These are phyloP conservation scores for Eudyptes chrysolophus DNA, from an alignment of 2,113 vertebrate genomes.

Conservation along the genomic window DNA sequence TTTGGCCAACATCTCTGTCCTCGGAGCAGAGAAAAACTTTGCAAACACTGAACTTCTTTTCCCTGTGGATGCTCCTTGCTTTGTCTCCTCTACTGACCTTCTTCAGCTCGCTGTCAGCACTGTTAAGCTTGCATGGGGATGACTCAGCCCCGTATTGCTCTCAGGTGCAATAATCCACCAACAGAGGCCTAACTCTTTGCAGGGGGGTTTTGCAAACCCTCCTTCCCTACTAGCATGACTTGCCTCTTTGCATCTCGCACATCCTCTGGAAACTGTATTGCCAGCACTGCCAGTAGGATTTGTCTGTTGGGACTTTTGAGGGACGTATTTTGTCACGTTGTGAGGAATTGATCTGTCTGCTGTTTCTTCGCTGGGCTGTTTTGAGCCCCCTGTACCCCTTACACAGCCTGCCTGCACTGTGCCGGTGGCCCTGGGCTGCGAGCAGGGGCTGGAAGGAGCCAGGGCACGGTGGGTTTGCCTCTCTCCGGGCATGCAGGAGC, in stretches of 20 bases:
- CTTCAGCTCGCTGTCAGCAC: not conserved
- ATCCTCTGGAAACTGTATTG: not conserved
- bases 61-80: not conserved
- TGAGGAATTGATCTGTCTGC: not conserved
- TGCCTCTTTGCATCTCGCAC: not conserved
- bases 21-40: not conserved
- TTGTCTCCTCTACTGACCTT: not conserved
- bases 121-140: not conserved
- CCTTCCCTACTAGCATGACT: not conserved
- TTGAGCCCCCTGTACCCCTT: not conserved
- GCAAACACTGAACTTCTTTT: not conserved
- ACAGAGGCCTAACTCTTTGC: not conserved
- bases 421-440: not conserved
- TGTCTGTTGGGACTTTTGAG: not conserved
- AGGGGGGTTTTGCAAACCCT: not conserved
- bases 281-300: not conserved
- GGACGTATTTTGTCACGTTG: not conserved
- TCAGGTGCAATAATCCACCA: not conserved
- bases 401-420: fast-evolving
- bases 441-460: not conserved
- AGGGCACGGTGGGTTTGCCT: not conserved
- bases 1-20: not conserved
- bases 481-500: not conserved
- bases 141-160: not conserved
- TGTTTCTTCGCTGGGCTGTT: not conserved